Evolutionary conservation across 2,797 vertebrate species (phyloP), one percentile per base, ranked within the genome.

Genomic region (Notolepis coatsorum): DNA sequence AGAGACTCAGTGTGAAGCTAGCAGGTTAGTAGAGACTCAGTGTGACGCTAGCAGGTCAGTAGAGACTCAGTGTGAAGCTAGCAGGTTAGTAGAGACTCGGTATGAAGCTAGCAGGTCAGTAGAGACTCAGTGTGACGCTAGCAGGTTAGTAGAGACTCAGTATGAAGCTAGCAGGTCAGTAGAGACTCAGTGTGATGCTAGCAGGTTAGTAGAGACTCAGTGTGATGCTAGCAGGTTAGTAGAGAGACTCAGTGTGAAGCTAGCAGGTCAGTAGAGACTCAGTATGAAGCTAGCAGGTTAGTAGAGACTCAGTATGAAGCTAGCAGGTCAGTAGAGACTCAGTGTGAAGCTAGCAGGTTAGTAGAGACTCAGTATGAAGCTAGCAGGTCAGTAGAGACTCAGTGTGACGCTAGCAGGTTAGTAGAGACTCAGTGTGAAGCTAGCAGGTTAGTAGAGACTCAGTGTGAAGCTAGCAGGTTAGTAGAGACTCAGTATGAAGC

Each of bases 221-320:
- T 2, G 31, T 50, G 28, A 50, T 49, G 9, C 6, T 31, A n/a
- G n/a, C n/a, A n/a, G n/a, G n/a, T n/a, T n/a, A n/a, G 28, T 9
- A 27, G 9, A 15, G 13, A 7, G n/a, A n/a, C 10, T 5, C 6
- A 15, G 10, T 41, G 3, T 47, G 37, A 54, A 33, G 15, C 12
- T n/a, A n/a, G n/a, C n/a, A n/a, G n/a, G n/a, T n/a, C n/a, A n/a
- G n/a, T n/a, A 99, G 13, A 93, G 95, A 0, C 88, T 99, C 23
- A 98, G 96, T 88, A 97, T 91, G 76, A 98, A 96, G 81, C 88
- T 98, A 65, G 91, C 95, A 90, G 97, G 97, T 98, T 33, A 87
- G 87, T n/a, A n/a, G n/a, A n/a, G n/a, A n/a, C n/a, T n/a, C n/a
- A n/a, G n/a, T n/a, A n/a, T n/a, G n/a, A n/a, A n/a, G n/a, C n/a